Percentiles rank a stretch among this genome's conserved stretches.
Evolutionary conservation across 2,888 invertebrate genomes (phyloP).

Genomic region (Parnassius glacialis): DNA sequence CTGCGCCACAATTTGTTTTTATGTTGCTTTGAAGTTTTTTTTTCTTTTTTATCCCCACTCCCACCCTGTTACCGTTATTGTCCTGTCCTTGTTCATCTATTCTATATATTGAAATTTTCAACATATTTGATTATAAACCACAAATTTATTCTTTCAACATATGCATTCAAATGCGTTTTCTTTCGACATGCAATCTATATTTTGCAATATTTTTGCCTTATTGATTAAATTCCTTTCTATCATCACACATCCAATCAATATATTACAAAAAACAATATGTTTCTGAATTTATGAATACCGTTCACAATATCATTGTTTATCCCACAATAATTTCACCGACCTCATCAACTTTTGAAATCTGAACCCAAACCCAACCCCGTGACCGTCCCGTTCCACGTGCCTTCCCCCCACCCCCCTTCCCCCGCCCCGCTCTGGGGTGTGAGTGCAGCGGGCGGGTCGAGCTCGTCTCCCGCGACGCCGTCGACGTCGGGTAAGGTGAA

Average conservation of each 20-base stretch:
- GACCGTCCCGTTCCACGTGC: neutral
- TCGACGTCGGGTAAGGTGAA: conserved; percentile 85
- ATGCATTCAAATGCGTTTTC: neutral
- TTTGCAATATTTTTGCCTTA: no score
- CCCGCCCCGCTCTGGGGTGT: conserved; percentile 36
- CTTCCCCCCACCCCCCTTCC: conserved; percentile 14
- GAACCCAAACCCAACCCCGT: neutral
- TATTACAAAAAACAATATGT: no score
- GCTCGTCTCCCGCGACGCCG: conserved; percentile 68
- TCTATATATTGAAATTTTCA: neutral
- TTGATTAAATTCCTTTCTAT: no score
- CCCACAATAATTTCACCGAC: no score
- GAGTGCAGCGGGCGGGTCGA: conserved; percentile 63
- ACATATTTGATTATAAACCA: neutral
- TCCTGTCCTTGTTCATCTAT: conserved; percentile 1
- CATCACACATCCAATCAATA: no score
- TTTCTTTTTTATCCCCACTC: conserved; percentile 52
- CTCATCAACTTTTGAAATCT: no score
- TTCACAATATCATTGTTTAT: no score
- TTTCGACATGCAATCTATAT: no score
- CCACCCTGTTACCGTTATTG: conserved; percentile 21
- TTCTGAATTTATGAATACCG: no score
- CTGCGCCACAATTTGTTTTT: conserved; percentile 68
- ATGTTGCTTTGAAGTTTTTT: conserved; percentile 75
- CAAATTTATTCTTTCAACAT: neutral